Percentiles rank a stretch among this genome's conserved stretches.
These are phyloP conservation scores for Pteronotus mesoamericanus DNA, from an alignment of 2,797 vertebrate species.

Conservation along the genomic window DNA sequence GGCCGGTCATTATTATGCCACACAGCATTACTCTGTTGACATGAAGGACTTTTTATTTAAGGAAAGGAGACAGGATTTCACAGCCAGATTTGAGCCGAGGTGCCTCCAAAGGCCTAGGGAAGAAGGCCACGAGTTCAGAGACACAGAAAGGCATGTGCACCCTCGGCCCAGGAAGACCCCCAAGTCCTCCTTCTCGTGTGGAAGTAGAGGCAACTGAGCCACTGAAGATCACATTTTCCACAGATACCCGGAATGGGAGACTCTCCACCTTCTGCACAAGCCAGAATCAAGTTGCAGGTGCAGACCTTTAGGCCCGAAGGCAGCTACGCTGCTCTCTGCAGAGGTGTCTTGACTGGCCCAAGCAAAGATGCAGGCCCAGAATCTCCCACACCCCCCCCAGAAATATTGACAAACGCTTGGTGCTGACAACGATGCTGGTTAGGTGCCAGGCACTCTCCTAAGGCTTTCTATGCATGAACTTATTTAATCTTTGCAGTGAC, in stretches of 20 bases:
- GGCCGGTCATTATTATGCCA: neutral
- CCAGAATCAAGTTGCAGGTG: fast-evolving
- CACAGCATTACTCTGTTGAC: neutral
- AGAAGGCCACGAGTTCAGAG: neutral
- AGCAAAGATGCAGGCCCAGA: too few species aligned
- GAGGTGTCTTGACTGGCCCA: fast-evolving
- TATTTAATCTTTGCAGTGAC: neutral
- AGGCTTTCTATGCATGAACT: neutral
- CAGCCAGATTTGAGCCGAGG: slow-evolving; percentile 10
- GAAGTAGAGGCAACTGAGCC: neutral
- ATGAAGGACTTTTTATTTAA: neutral
- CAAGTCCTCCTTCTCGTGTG: neutral
- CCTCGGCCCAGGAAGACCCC: neutral
- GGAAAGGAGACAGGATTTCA: neutral
- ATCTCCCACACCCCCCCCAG: neutral
- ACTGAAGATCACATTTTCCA: neutral
- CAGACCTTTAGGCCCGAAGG: neutral
- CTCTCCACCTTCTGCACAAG: neutral
- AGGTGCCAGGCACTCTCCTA: neutral
- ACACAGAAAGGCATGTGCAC: neutral
- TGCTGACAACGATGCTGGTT: neutral
- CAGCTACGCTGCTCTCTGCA: neutral
- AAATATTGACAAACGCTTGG: neutral
- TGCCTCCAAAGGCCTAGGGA: neutral
- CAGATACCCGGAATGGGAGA: fast-evolving